phyloP scores from a whole-genome alignment of 2,113 vertebrate species.

The Anolis carolinensis region DNA sequence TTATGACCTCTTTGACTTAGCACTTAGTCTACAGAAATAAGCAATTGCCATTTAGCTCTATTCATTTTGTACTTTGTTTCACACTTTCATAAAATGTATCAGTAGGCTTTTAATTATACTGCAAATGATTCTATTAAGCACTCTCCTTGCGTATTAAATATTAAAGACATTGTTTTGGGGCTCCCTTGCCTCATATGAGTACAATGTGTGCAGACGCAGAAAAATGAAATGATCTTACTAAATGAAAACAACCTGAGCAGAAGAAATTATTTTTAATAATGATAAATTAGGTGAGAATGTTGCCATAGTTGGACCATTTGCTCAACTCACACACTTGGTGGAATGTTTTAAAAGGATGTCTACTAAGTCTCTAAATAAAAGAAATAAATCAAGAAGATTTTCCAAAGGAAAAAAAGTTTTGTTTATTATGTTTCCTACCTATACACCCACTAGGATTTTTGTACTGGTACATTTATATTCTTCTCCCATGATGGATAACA shows the following conservation, averaged over 20 bases:
- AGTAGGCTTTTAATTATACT: conserved; percentile 76
- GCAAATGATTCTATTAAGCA: conserved; percentile 72
- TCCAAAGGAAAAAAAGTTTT: conserved; percentile 76
- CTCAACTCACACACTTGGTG: conserved; percentile 67
- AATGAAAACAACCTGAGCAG: conserved; percentile 72
- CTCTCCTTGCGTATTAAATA: conserved; percentile 76
- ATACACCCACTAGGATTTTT: conserved; percentile 72
- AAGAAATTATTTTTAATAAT: conserved; percentile 76
- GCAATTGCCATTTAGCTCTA: conserved; percentile 64
- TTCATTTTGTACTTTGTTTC: conserved; percentile 72
- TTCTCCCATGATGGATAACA: conserved; percentile 75
- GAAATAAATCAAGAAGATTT: conserved; percentile 76
- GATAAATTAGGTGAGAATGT: conserved; percentile 70
- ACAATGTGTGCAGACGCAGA: conserved; percentile 71
- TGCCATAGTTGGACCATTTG: conserved; percentile 72
- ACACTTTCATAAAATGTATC: conserved; percentile 70
- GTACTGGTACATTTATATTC: conserved; percentile 71
- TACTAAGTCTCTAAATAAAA: conserved; percentile 78
- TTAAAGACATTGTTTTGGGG: conserved; percentile 73
- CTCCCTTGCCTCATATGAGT: conserved; percentile 66
- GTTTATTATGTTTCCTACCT: conserved; percentile 74
- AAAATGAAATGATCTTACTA: conserved; percentile 77
- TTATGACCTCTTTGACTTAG: conserved; percentile 74
- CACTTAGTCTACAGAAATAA: conserved; percentile 71
- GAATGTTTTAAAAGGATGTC: conserved; percentile 66